These are phyloP conservation scores for Epizoanthus fatuus DNA, from an alignment of 92 coral and sea anemone species.

Conservation along the genomic window DNA sequence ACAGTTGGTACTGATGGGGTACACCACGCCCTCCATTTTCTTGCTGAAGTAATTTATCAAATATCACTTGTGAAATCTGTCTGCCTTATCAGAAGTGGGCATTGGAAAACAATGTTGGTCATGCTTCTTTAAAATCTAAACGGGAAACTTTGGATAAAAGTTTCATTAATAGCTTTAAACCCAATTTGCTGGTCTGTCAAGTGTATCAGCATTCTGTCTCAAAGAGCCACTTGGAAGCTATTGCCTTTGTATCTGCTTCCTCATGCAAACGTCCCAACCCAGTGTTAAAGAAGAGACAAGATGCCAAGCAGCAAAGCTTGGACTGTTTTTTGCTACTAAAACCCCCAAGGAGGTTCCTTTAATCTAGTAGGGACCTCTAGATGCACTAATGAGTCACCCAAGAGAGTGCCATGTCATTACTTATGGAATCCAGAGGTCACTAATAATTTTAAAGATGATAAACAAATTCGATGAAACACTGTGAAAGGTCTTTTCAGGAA, in stretches of 20 bases:
- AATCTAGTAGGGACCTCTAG: conserved; percentile 67
- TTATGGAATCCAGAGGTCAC: conserved; percentile 68
- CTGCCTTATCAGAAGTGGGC: conserved; percentile 34
- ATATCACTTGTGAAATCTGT: conserved; percentile 16
- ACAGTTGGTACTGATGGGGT: neutral
- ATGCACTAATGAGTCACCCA: neutral
- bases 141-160: conserved; percentile 1
- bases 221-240: conserved; percentile 49
- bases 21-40: conserved; percentile 17
- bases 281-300: neutral
- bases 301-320: conserved; percentile 21
- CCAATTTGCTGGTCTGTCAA: conserved; percentile 47
- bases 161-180: neutral
- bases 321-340: conserved; percentile 1
- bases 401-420: conserved; percentile 31
- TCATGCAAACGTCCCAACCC: neutral
- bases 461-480: conserved; percentile 48
- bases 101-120: neutral
- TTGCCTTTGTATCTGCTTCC: conserved; percentile 15
- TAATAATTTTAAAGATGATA: conserved; percentile 46
- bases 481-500: conserved; percentile 24
- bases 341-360: conserved; percentile 7
- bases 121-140: conserved; percentile 1
- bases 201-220: conserved; percentile 29
- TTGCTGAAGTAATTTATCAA: neutral